These are phyloP conservation scores for Lithophane leautieri DNA, from an alignment of 2,888 invertebrate species.

Conservation along the genomic window DNA sequence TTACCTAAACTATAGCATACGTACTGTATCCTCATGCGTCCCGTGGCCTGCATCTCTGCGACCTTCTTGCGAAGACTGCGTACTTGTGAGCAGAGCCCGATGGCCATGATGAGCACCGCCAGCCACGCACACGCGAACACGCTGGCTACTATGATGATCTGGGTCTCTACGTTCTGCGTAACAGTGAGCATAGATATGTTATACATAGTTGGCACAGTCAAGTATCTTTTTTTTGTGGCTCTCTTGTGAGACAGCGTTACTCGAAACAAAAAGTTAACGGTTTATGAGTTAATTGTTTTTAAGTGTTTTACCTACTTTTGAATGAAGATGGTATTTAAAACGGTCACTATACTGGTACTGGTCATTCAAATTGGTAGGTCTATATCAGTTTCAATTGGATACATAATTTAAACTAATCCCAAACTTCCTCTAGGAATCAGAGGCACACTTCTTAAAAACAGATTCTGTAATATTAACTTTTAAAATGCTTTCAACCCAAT, in stretches of 20 bases:
- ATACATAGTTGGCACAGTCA: background rate
- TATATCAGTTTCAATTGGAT: background rate
- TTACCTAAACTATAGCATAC: slow-evolving; percentile 60
- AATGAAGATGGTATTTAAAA: background rate
- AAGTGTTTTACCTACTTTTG: background rate
- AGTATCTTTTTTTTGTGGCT: background rate
- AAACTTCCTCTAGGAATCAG: background rate
- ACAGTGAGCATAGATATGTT: background rate
- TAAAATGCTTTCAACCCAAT: background rate
- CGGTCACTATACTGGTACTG: background rate
- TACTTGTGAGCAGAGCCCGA: slow-evolving; percentile 77
- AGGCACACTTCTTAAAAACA: background rate
- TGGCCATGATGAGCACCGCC: slow-evolving; percentile 74
- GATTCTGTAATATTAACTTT: background rate
- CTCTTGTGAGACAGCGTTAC: background rate
- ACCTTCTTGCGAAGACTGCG: slow-evolving; percentile 74
- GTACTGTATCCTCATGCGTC: slow-evolving; percentile 84
- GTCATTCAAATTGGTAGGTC: background rate
- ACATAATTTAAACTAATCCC: background rate
- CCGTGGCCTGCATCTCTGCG: slow-evolving; percentile 77
- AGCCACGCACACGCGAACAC: slow-evolving; percentile 78
- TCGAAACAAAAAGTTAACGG: background rate
- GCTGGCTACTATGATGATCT: slow-evolving; percentile 79
- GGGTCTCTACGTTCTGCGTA: slow-evolving; percentile 33
- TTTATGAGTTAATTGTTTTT: background rate